Percentiles rank a stretch among this genome's conserved stretches.
Conservation (phyloP, 1,140 invertebrate genomes). For the Brachionus plicatilis region DNA sequence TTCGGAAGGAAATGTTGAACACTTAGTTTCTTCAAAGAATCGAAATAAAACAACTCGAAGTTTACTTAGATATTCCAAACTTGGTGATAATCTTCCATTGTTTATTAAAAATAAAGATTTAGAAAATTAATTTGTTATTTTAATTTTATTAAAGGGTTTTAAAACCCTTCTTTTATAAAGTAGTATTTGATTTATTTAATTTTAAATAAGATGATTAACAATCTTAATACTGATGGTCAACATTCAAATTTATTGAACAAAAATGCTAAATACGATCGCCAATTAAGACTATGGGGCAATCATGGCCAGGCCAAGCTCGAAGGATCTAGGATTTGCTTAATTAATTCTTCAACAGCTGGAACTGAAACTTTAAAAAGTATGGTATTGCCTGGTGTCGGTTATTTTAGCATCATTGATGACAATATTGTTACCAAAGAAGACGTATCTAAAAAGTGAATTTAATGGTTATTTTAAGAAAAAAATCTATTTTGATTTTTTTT, state of each 20-base stretch:
- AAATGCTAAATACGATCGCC: slow-evolving; percentile 77
- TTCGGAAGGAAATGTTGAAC: slow-evolving; percentile 8
- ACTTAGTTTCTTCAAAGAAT: slow-evolving; percentile 28
- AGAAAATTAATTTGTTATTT: background rate
- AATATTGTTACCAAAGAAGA: slow-evolving; percentile 49
- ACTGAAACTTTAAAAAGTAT: slow-evolving; percentile 91
- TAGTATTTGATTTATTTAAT: background rate
- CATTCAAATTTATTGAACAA: slow-evolving; percentile 56
- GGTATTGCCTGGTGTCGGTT: slow-evolving; percentile 83
- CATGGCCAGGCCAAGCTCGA: slow-evolving; percentile 85
- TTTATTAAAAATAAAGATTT: background rate
- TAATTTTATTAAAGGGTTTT: background rate
- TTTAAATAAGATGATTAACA: background rate
- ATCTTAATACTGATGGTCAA: background rate
- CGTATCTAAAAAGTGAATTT: slow-evolving; percentile 10
- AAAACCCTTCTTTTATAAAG: background rate
- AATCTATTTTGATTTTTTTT: background rate
- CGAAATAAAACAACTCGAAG: background rate
- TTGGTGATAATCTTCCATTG: slow-evolving; percentile 5
- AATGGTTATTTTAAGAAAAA: too few species aligned
- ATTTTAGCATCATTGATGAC: slow-evolving; percentile 91
- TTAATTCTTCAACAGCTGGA: slow-evolving; percentile 86
- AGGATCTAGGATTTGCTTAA: slow-evolving; percentile 79
- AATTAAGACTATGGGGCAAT: slow-evolving; percentile 89
- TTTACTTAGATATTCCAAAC: slow-evolving; percentile 16